Base-by-base conservation (phyloP, 2,888 invertebrate species). In the Camptogramma bilineatum region DNA sequence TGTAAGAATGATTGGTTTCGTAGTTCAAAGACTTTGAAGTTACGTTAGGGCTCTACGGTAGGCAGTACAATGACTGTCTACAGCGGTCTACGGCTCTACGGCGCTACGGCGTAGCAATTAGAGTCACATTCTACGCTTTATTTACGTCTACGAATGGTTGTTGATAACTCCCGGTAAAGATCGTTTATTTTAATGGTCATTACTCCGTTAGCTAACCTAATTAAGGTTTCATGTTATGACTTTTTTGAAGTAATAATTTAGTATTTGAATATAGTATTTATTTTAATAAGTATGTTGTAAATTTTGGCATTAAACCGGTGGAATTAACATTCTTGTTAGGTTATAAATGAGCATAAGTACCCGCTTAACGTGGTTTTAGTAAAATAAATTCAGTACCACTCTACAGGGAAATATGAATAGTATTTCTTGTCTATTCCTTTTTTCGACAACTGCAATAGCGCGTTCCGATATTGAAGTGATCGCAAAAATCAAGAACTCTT, bases 51-150 rank as follows among this genome's bases (percentile, higher is more conserved):
- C 55, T 10, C 13, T 51, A 39, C 42, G 31, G 55, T 56, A 44
- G 54, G 57, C 53, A 59, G 61, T 70, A 72, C 74, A 70, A 71
- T 66, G 71, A 70, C 70, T 73, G 79, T 69, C 76, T 81, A 79
- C 75, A 74, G 66, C 73, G 70, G 75, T 73, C 78, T 79, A 77
- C 73, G 70, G 62, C 62, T 65, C 70, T 77, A 79, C 55, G 51
- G 18, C 21, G 55, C 62, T 62, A 62, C 74, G 76, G 62, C 81
- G 84, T 84, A 83, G 85, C 82, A 85, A 84, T 84, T 86, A 84
- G 79, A 80, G 78, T 81, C 83, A 83, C 79, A 79, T 77, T 83
- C 74, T 75, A 67, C 69, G 76, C 75, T 76, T 80, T 82, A 81
- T 80, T 82, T 80, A 83, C 77, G 71, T 77, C 73, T 67, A 59